Percentiles rank a stretch among this genome's conserved stretches.
Conservation (phyloP, 1,140 invertebrate species). For the Drosophila willistoni region DNA sequence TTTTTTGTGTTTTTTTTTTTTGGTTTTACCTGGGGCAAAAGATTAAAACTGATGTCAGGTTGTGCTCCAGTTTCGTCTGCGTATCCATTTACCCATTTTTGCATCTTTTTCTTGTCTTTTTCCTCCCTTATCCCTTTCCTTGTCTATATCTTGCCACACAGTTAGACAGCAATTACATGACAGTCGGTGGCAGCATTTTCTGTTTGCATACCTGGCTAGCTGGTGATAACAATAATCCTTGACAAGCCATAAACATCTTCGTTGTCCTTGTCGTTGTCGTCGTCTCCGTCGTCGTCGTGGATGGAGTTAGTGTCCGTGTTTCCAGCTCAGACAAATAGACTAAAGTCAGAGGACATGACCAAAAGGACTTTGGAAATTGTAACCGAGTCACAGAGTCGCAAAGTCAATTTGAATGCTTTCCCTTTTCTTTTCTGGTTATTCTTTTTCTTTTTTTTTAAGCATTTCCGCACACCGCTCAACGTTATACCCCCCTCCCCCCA, state of each 20-base stretch:
- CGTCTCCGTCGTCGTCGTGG: background rate
- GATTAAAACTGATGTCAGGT: constrained; percentile 63
- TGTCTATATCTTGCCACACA: constrained; percentile 19
- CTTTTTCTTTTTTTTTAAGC: background rate
- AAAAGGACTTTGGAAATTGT: constrained; percentile 9
- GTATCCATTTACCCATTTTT: constrained; percentile 12
- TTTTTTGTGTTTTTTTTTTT: constrained; percentile 1
- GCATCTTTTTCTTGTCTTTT: constrained; percentile 2
- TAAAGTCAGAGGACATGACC: constrained; percentile 22
- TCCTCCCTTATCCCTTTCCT: background rate
- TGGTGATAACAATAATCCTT: constrained; percentile 81
- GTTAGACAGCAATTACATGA: constrained; percentile 66
- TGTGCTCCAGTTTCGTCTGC: background rate
- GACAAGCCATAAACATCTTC: constrained; percentile 82
- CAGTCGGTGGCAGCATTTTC: constrained; percentile 54
- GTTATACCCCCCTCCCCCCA: background rate
- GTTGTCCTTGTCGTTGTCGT: constrained; percentile 38
- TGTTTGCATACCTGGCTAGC: constrained; percentile 77
- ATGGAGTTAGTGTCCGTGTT: background rate
- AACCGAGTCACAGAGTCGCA: constrained; percentile 49
- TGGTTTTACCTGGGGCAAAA: constrained; percentile 24
- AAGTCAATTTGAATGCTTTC: constrained; percentile 75
- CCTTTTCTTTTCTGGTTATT: constrained; percentile 21
- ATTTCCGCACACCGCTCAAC: background rate
- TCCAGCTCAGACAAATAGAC: constrained; percentile 65